These are phyloP conservation scores for Meteorus cinctellus DNA, from an alignment of 2,888 invertebrate species.

Conservation along the genomic window DNA sequence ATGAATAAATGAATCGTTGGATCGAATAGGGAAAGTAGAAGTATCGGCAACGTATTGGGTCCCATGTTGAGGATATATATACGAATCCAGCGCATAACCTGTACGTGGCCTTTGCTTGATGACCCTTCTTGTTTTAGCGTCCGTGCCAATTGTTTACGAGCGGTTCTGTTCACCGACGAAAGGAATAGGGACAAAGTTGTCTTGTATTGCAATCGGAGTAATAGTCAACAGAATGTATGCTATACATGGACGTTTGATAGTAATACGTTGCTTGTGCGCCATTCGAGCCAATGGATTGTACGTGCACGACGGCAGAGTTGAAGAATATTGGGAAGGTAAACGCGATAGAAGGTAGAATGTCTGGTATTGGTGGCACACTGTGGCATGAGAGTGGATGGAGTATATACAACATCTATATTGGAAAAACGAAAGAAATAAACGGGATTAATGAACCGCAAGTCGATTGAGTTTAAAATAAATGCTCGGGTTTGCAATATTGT, in stretches of 20 bases:
- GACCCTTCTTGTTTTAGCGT: slow-evolving; percentile 44
- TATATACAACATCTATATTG: not conserved
- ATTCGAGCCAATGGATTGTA: slow-evolving; percentile 27
- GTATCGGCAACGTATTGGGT: no score
- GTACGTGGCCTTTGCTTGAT: slow-evolving; percentile 50
- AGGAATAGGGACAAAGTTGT: slow-evolving; percentile 55
- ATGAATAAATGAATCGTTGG: no score
- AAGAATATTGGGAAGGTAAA: not conserved
- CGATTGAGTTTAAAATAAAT: slow-evolving; percentile 33
- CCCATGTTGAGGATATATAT: no score
- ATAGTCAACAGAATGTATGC: slow-evolving; percentile 12
- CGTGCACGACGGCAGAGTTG: slow-evolving; percentile 21
- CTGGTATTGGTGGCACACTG: slow-evolving; percentile 22
- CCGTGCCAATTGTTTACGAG: not conserved
- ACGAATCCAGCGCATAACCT: slow-evolving; percentile 7
- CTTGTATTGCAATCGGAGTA: slow-evolving; percentile 52
- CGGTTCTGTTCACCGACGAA: slow-evolving; percentile 47
- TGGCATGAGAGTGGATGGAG: not conserved
- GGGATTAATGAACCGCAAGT: slow-evolving; percentile 40
- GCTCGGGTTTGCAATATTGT: slow-evolving; percentile 32
- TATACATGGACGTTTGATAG: slow-evolving; percentile 5
- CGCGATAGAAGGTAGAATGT: not conserved
- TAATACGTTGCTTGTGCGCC: slow-evolving; percentile 24
- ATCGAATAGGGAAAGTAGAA: no score
- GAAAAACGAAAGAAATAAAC: slow-evolving; percentile 16